Evolutionary conservation across 1,140 invertebrate species (phyloP).

Genomic region (Drosophila malerkotliana): DNA sequence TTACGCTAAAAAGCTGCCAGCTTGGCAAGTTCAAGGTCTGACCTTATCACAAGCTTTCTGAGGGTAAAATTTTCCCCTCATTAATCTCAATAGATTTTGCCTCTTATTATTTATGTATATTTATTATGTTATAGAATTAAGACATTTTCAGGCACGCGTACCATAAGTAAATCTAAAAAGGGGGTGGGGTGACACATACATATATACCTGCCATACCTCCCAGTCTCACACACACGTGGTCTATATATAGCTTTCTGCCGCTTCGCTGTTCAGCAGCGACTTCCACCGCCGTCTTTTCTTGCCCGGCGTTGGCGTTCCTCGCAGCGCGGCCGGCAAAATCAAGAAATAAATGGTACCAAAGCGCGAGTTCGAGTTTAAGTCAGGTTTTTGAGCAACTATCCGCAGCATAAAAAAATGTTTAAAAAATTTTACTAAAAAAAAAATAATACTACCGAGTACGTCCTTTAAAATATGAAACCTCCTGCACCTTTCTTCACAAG

Average conservation of each 20-base stretch:
- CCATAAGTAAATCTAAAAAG: neutral
- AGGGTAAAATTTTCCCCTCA: conserved; percentile 1
- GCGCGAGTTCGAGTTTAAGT: conserved; percentile 41
- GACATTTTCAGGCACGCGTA: neutral
- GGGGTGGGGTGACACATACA: conserved; percentile 7
- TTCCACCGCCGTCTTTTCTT: conserved; percentile 26
- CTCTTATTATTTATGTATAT: neutral
- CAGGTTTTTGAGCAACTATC: neutral
- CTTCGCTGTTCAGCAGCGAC: conserved; percentile 33
- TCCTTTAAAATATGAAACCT: neutral
- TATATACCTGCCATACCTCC: neutral
- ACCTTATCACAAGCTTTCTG: conserved; percentile 20
- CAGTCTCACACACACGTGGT: conserved; percentile 12
- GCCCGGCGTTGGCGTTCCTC: conserved; percentile 43
- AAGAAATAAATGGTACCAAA: conserved; percentile 10
- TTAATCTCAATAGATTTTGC: neutral
- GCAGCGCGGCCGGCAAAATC: conserved; percentile 32
- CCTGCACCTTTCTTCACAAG: conserved; percentile 55
- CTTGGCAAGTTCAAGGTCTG: conserved; percentile 38
- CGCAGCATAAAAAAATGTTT: neutral
- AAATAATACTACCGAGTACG: neutral
- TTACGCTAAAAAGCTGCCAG: conserved; percentile 12
- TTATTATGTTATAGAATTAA: neutral
- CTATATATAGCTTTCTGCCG: conserved; percentile 56
- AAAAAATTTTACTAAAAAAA: too few relatives aligned